phyloP scores from a whole-genome alignment of 2,797 vertebrate genomes.

The Falco novaeseelandiae region DNA sequence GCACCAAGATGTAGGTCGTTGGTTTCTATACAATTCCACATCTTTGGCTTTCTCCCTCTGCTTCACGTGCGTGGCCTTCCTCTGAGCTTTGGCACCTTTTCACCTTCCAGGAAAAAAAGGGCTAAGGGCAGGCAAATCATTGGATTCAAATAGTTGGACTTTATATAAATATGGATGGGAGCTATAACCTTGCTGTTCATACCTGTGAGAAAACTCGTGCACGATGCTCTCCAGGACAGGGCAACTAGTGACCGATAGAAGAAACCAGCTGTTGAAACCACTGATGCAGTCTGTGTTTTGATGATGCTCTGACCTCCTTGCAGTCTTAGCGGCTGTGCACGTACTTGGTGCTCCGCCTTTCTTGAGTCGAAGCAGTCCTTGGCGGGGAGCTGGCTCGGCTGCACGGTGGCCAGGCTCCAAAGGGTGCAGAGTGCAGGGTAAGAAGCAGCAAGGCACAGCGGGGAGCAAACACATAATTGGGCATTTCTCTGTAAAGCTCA shows the following conservation, averaged over 20 bases:
- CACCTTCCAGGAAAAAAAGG: not conserved
- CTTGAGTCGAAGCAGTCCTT: not conserved
- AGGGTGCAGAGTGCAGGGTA: not conserved
- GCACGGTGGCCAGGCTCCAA: not conserved
- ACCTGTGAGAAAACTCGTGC: not conserved
- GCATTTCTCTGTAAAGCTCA: not conserved
- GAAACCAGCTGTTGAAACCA: not conserved
- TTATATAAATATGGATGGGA: not conserved
- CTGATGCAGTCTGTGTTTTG: not conserved
- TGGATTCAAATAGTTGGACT: not conserved
- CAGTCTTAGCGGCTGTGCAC: not conserved
- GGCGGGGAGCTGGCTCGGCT: not conserved
- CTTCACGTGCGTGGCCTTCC: accelerated
- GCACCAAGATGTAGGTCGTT: accelerated
- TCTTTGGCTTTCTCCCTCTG: not conserved
- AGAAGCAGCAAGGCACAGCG: not conserved
- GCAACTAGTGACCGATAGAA: accelerated
- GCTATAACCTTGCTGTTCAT: accelerated
- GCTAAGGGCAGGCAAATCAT: not conserved
- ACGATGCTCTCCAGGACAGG: not conserved
- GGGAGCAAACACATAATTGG: not conserved
- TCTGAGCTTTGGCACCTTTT: not conserved
- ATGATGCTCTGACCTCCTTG: not conserved
- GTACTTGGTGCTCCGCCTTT: not conserved
- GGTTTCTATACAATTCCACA: not conserved